These are phyloP conservation scores for Drosophila nikananu DNA, from an alignment of 1,140 invertebrate species.

Conservation along the genomic window DNA sequence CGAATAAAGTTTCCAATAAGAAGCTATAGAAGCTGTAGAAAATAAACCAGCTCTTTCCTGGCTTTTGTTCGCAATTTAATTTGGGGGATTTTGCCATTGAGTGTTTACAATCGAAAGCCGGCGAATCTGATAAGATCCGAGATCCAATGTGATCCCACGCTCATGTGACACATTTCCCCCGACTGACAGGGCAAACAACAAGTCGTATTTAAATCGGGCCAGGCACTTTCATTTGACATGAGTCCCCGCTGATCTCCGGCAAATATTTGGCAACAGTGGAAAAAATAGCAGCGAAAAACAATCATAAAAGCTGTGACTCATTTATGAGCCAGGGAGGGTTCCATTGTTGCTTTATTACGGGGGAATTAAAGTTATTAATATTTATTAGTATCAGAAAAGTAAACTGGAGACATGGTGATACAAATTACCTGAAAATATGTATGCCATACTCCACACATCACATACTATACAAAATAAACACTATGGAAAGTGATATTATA, in stretches of 20 bases:
- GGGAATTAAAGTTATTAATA: not conserved
- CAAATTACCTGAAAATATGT: too few relatives aligned
- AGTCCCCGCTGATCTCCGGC: slow-evolving; percentile 25
- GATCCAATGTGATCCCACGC: slow-evolving; percentile 34
- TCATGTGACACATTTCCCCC: slow-evolving; percentile 42
- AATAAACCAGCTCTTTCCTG: slow-evolving; percentile 5
- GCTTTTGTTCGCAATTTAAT: slow-evolving; percentile 14
- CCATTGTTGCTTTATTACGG: not conserved
- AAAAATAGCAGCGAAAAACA: slow-evolving; percentile 22
- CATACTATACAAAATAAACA: not conserved
- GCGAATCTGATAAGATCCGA: slow-evolving; percentile 32
- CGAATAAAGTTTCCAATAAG: slow-evolving; percentile 33
- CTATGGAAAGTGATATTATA: not conserved
- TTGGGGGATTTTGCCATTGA: slow-evolving; percentile 7
- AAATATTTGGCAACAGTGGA: slow-evolving; percentile 40
- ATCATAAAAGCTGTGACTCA: slow-evolving; percentile 50
- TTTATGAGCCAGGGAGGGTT: slow-evolving; percentile 11
- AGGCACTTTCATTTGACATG: slow-evolving; percentile 52
- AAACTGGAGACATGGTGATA: not conserved
- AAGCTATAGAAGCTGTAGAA: not conserved
- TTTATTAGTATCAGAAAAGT: not conserved
- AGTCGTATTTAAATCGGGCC: slow-evolving; percentile 40
- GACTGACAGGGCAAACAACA: slow-evolving; percentile 34
- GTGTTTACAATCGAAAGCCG: slow-evolving; percentile 19
- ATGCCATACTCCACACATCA: not conserved